Evolutionary conservation across 2,888 invertebrate species (phyloP), one percentile per base, ranked within the genome.

Genomic region (Euplexia lucipara): DNA sequence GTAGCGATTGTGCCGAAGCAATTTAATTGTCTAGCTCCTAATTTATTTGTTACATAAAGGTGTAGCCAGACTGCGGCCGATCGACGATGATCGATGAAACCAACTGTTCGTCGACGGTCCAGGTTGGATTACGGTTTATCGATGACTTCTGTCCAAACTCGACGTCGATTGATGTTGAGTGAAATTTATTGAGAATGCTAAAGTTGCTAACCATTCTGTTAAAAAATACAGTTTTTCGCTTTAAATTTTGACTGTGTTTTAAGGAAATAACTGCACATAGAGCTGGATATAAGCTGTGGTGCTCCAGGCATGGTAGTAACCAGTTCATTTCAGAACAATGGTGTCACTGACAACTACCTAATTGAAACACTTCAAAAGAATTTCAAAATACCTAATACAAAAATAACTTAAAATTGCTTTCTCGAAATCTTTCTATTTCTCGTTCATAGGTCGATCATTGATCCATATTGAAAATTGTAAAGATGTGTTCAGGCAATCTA

Each of bases 41-140:
- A 75, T 68, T 54, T 79, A 75, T 68, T 74, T 75, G 57, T 67
- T 32, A 41, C n/a, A 10, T 64, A 14, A 41, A 64, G 42, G 32
- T 59, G 39, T 14, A 14, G 10, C 9, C 7, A 32, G 5, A 59
- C 30, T 30, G 37, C n/a, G 9, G n/a, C 14, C 9, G 4, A 35
- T 16, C 10, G 2, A 22, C 34, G 16, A 5, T n/a, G 7, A 35
- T 16, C 14, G 4, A 22, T 58, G 22, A 8, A n/a, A 20, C n/a
- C 4, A 18, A 20, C 18, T 7, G 1, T 18, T 7, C 18, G 52
- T 26, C 7, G 6, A 16, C 8, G 2, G 3, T 18, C 10, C n/a
- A 10, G n/a, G 2, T 5, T 6, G 1, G 5, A 14, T 9, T 16
- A 1, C 3, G 22, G 14, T 35, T 3, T 6, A 10, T 35, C 3